A percentile compares a stretch with the other conserved stretches of the same genome.
These are phyloP conservation scores for Caradrina kadenii DNA, from an alignment of 2,888 invertebrate genomes.

Conservation along the genomic window DNA sequence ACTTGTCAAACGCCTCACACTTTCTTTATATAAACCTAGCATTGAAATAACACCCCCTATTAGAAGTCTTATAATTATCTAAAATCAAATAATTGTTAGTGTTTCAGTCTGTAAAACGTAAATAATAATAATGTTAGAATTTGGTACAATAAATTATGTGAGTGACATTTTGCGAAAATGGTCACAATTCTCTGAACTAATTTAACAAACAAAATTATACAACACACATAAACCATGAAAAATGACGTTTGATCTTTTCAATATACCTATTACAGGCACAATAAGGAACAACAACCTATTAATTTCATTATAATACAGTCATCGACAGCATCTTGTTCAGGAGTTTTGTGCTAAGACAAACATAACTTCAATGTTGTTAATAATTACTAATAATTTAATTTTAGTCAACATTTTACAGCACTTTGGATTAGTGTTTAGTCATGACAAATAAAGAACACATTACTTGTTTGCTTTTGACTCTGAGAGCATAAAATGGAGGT, in stretches of 20 bases:
- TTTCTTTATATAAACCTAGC: constrained; percentile 3
- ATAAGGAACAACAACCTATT: constrained; percentile 22
- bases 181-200: constrained; percentile 14
- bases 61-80: constrained; percentile 39
- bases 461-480: background rate
- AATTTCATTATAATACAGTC: constrained; percentile 16
- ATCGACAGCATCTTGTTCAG: constrained; percentile 22
- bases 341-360: constrained; percentile 51
- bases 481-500: background rate
- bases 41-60: constrained; percentile 20
- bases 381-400: constrained; percentile 31
- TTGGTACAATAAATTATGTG: constrained; percentile 42
- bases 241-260: constrained; percentile 20
- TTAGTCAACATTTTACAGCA: constrained; percentile 60
- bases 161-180: constrained; percentile 32
- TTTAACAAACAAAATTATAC: background rate
- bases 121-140: constrained; percentile 60
- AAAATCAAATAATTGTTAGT: constrained; percentile 70
- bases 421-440: constrained; percentile 64
- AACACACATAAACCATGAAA: constrained; percentile 22
- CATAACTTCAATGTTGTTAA: constrained; percentile 5
- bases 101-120: constrained; percentile 78
- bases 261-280: constrained; percentile 28
- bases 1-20: constrained; percentile 21
- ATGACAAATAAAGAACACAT: constrained; percentile 32